Percentiles rank a stretch among this genome's conserved stretches.
phyloP scores from a whole-genome alignment of 2,113 vertebrate species.

The Plotosus lineatus region DNA sequence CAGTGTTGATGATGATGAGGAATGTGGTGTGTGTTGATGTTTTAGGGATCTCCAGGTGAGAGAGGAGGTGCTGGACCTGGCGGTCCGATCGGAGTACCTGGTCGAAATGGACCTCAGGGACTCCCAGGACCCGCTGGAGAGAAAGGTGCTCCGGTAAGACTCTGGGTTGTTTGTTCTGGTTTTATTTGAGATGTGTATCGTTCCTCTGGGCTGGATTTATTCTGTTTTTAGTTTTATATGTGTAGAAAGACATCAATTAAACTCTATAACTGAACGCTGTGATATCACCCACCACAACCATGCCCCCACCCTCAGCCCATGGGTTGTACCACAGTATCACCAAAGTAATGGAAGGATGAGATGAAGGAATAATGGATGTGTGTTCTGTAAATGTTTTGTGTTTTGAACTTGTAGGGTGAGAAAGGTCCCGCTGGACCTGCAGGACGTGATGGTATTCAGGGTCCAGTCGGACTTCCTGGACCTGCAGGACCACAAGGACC shows the following conservation, averaged over 20 bases:
- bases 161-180: neutral
- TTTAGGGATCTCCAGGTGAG: slow-evolving; percentile 92
- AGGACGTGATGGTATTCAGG: slow-evolving; percentile 95
- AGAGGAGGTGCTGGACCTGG: slow-evolving; percentile 89
- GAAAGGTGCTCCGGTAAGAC: slow-evolving; percentile 92
- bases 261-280: too few relatives aligned
- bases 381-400: slow-evolving; percentile 14
- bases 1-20: neutral
- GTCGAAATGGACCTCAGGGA: slow-evolving; percentile 92
- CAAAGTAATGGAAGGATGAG: neutral
- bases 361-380: neutral
- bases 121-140: slow-evolving; percentile 93
- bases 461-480: slow-evolving; percentile 93
- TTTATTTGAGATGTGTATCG: neutral
- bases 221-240: neutral
- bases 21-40: slow-evolving; percentile 12
- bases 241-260: too few relatives aligned
- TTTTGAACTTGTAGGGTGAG: slow-evolving; percentile 81
- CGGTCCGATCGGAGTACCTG: slow-evolving; percentile 91
- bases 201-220: too few relatives aligned
- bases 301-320: neutral
- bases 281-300: too few relatives aligned
- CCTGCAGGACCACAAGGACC: slow-evolving; percentile 93
- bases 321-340: neutral
- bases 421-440: slow-evolving; percentile 94